Percentiles rank a stretch among this genome's conserved stretches.
Evolutionary conservation across 1,140 invertebrate genomes (phyloP).

Genomic region (Drosophila rufa): DNA sequence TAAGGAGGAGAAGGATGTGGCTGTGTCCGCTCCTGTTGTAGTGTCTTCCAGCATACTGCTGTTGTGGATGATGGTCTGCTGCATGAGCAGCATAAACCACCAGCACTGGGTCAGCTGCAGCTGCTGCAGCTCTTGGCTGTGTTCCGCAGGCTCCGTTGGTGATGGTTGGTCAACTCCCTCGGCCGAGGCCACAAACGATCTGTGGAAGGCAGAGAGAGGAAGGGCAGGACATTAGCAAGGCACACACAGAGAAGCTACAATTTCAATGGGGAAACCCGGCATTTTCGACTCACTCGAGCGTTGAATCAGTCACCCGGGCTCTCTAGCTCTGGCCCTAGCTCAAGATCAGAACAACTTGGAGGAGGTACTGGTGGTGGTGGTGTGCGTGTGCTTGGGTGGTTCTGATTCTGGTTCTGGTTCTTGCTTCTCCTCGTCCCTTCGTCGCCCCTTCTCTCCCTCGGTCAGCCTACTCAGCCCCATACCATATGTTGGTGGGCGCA

Average conservation of each 20-base stretch:
- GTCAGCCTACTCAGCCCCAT: constrained; percentile 87
- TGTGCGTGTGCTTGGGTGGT: constrained; percentile 44
- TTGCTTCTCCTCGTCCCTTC: constrained; percentile 26
- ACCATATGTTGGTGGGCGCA: constrained; percentile 90
- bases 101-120: constrained; percentile 73
- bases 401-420: constrained; percentile 17
- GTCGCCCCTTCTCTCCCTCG: constrained; percentile 35
- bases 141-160: constrained; percentile 34
- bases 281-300: constrained; percentile 84
- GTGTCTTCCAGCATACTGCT: constrained; percentile 46
- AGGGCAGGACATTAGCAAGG: constrained; percentile 4
- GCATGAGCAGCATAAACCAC: constrained; percentile 84
- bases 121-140: constrained; percentile 46
- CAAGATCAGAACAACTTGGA: constrained; percentile 39
- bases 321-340: constrained; percentile 34
- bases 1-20: constrained; percentile 9
- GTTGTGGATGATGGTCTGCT: constrained; percentile 74
- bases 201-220: constrained; percentile 20
- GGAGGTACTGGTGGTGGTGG: constrained; percentile 22
- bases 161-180: constrained; percentile 19
- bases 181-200: constrained; percentile 81
- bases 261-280: constrained; percentile 52
- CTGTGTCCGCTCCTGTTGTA: constrained; percentile 13
- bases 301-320: constrained; percentile 75
- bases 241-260: constrained; percentile 8